Evolutionary conservation across 37 sponge, comb jelly and placozoan genomes (phyloP), one percentile per base, ranked within the genome.

Genomic region (Crambe crambe): DNA sequence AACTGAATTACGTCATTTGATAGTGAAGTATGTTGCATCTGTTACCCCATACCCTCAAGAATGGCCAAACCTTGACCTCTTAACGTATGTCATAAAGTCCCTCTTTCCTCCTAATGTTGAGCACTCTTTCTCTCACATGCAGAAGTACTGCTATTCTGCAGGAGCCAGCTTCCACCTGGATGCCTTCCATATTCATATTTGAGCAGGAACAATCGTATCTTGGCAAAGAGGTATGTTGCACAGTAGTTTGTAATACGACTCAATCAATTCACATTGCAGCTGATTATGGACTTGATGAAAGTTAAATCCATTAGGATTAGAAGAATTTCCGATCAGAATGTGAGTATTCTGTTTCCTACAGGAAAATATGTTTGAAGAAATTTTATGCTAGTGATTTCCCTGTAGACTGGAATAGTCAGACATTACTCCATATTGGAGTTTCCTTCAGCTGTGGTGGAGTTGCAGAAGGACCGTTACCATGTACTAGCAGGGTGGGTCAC

Each of bases 401-500:
- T 23, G 34, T 51, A 80, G 87, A 26, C 35, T 39, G 58, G n/a
- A 17, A 40, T 87, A 41, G 76, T 74, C 5, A 68, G 68, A 25
- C 88, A 87, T 60, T 81, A 78, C 70, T 87, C 88, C 17, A 35
- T 87, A 5, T 27, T 76, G 37, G 83, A 76, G 56, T 81, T 76
- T 10, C 88, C 88, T 34, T 75, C 88, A 9, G 5, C 75, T 2
- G 88, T 87, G 20, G 18, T 87, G 0, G 56, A 81, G 29, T 15
- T 75, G 42, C 21, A n/a, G 2, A 81, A 54, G 15, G 29, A 61
- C 40, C 54, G 68, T 58, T 76, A 66, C 56, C 71, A 72, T 6
- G 40, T 86, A n/a, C 34, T 86, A 15, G 34, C 80, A 30, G 86
- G 80, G 86, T 86, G 32, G 68, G 84, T 27, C 0, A 25, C 27